Base-by-base conservation (phyloP, 2,113 vertebrate species). In the Chitala chitala region DNA sequence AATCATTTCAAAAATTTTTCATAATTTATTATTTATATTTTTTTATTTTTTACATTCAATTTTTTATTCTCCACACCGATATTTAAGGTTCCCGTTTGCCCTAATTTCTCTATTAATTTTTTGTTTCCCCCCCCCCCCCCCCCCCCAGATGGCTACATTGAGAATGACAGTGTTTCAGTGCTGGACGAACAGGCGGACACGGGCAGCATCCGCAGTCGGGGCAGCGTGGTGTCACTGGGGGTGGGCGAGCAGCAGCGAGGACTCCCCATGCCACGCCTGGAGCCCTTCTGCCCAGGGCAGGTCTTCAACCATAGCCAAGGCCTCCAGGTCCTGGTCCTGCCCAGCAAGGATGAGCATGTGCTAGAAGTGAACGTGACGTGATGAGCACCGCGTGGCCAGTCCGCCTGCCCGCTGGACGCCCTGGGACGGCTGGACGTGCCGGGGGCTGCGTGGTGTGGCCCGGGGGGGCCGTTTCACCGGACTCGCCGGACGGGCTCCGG, bases 281-380 rank as follows among this genome's bases (percentile, higher is more conserved):
- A 98, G 69, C 85, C 95, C 1, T 97, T 98, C 81, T 91, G 91
- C 1, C 69, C 92, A 0, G 96, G 96, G 12, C 96, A 99, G 88
- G 93, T 98, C 78, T 96, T 95, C 89, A 95, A 94, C 87, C 84
- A 90, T 83, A 98, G 94, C 81, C 78, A 82, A 0, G 86, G 92
- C 0, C 86, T 69, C 75, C 97, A 99, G 82, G 88, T 98, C 69
- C 89, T 98, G 46, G 97, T 99, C 81, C 87, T 98, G 78, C 97
- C 97, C 75, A 87, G 93, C 87, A 90, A 89, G 42, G 96, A 99
- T 0, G 94, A 98, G 89, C 96, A 98, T 13, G 92, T 98, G 80
- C 90, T 99, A 75, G 96, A 99, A 85, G 94, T 99, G 83, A 98
- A 93, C 0, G 89, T 95, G 20, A 99, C 97, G 86, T 99, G 97